phyloP scores from a whole-genome alignment of 2,888 invertebrate genomes.

The Halictus ligatus region DNA sequence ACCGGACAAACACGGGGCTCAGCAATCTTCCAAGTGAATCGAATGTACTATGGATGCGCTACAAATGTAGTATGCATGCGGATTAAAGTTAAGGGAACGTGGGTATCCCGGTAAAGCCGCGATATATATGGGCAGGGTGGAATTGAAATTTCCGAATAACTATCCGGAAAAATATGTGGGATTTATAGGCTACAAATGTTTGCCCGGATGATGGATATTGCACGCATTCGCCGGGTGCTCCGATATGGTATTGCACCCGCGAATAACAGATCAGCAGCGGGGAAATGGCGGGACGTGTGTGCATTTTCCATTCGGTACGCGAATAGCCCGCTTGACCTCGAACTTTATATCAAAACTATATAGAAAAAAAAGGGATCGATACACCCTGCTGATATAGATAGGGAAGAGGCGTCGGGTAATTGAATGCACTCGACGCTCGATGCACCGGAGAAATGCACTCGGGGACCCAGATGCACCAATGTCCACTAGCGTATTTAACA shows the following conservation, averaged over 20 bases:
- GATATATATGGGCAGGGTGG: background rate
- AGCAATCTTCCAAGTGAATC: background rate
- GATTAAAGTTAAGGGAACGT: background rate
- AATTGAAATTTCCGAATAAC: slow-evolving; percentile 31
- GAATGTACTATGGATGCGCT: background rate
- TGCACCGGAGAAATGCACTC: background rate
- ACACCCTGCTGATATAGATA: slow-evolving; percentile 14
- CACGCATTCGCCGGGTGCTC: background rate
- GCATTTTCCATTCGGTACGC: slow-evolving; percentile 33
- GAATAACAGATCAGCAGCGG: slow-evolving; percentile 36
- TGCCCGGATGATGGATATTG: slow-evolving; percentile 27
- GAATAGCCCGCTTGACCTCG: slow-evolving; percentile 43
- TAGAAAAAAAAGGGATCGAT: slow-evolving; percentile 30
- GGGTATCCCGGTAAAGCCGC: background rate
- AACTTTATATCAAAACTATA: slow-evolving; percentile 31
- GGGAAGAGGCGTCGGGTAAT: slow-evolving; percentile 40
- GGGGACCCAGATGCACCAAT: background rate
- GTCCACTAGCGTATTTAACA: background rate
- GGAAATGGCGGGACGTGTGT: slow-evolving; percentile 10
- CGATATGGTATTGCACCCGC: slow-evolving; percentile 21
- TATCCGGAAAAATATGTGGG: slow-evolving; percentile 18
- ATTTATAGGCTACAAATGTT: slow-evolving; percentile 36
- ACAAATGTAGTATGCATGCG: background rate
- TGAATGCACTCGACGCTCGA: slow-evolving; percentile 6
- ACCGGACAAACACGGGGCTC: background rate